These are phyloP conservation scores for Ceramica pisi DNA, from an alignment of 2,888 invertebrate species.

Conservation along the genomic window DNA sequence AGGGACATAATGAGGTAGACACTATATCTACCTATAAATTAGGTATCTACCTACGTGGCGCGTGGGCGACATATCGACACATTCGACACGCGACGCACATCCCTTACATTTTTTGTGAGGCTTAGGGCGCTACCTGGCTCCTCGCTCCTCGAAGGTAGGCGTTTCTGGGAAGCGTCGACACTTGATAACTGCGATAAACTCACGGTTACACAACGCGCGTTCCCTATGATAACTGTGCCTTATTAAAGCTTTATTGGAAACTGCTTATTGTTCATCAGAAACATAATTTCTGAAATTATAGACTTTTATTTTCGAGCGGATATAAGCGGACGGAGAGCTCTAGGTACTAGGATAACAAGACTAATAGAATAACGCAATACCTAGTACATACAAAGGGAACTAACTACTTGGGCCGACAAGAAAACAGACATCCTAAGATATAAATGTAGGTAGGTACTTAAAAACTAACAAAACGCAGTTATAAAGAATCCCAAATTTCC, in stretches of 20 bases:
- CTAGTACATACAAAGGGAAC: too few species aligned
- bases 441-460: slow-evolving; percentile 2
- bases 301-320: not conserved
- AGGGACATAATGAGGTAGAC: not conserved
- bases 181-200: slow-evolving; percentile 74
- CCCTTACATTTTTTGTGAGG: slow-evolving; percentile 72
- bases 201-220: slow-evolving; percentile 40
- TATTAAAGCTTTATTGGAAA: slow-evolving; percentile 35
- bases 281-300: slow-evolving; percentile 8
- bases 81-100: slow-evolving; percentile 42
- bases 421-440: slow-evolving; percentile 5
- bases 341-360: too few species aligned
- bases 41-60: too few species aligned
- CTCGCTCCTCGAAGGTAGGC: slow-evolving; percentile 77
- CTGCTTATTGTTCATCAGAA: slow-evolving; percentile 8
- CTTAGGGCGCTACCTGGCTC: slow-evolving; percentile 83
- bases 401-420: not conserved
- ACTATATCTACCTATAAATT: not conserved
- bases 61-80: slow-evolving; percentile 40
- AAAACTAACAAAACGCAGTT: slow-evolving; percentile 10
- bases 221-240: slow-evolving; percentile 40
- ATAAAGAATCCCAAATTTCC: slow-evolving; percentile 26
- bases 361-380: not conserved
- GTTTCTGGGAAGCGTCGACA: slow-evolving; percentile 82
- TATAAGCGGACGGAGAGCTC: not conserved